Percentiles rank a stretch among this genome's conserved stretches.
Evolutionary conservation across 37 sponge, comb jelly and placozoan genomes (phyloP).

Genomic region (Ephydatia muelleri): DNA sequence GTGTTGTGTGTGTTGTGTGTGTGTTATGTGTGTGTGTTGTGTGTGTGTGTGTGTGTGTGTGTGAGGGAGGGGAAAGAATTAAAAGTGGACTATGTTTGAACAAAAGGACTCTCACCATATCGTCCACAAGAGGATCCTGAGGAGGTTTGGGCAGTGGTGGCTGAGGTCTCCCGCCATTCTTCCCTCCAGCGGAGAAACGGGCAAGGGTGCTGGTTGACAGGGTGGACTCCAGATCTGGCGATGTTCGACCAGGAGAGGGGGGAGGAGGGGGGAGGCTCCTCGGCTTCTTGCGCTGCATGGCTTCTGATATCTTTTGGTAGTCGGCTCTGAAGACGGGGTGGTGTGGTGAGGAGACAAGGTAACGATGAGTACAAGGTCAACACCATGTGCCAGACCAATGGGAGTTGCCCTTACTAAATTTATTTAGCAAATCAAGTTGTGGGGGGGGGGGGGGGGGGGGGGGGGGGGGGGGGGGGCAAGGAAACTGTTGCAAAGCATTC

Average conservation of each 20-base stretch:
- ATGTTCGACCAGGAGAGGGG: neutral
- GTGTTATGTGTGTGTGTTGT: too few species aligned
- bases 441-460: neutral
- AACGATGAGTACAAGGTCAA: neutral
- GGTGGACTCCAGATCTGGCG: constrained; percentile 4
- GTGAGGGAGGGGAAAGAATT: too few species aligned
- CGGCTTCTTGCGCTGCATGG: constrained; percentile 13
- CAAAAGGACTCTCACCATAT: too few species aligned
- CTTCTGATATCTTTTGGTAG: constrained; percentile 60
- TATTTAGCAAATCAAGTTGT: constrained; percentile 44
- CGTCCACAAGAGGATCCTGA: neutral
- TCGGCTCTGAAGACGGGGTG: constrained; percentile 25
- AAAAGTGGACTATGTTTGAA: too few species aligned
- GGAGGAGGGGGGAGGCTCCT: constrained; percentile 15
- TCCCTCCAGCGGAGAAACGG: neutral
- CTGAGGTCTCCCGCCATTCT: neutral
- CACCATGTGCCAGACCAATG: too few species aligned
- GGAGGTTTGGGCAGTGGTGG: neutral
- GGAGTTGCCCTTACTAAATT: too few species aligned
- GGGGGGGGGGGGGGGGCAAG: neutral
- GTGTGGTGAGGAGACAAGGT: neutral
- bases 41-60: too few species aligned
- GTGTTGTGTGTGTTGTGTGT: too few species aligned
- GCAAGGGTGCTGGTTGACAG: neutral
- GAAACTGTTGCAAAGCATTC: too few species aligned